Conservation (phyloP, 2,888 invertebrate genomes). For the Molorchus minor region DNA sequence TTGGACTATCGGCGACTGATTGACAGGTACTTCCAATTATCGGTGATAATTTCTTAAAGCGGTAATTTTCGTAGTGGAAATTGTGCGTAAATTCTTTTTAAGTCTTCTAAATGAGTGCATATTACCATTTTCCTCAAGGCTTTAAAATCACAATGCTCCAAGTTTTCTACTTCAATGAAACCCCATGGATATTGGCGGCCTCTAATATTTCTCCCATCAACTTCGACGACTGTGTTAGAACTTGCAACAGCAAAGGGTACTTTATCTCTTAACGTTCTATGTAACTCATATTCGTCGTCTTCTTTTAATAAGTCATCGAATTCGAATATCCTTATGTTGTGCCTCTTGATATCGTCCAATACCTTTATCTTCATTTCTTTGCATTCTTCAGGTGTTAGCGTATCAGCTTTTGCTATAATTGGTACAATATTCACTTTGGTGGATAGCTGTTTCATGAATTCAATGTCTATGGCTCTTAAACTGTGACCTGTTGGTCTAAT, state of each 20-base stretch:
- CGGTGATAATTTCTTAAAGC: constrained; percentile 93
- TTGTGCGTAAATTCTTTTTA: constrained; percentile 99
- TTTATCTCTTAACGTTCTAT: constrained; percentile 82
- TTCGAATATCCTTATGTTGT: constrained; percentile 98
- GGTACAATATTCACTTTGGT: constrained; percentile 99
- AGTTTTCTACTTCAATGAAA: constrained; percentile 97
- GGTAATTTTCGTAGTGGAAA: constrained; percentile 99
- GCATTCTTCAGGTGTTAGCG: constrained; percentile 97
- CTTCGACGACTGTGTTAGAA: constrained; percentile 93
- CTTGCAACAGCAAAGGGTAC: constrained; percentile 99
- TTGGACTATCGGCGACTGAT: too few species aligned
- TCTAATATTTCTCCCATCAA: constrained; percentile 85
- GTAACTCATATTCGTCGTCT: constrained; percentile 76
- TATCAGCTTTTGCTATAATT: constrained; percentile 98
- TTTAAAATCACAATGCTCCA: constrained; percentile 98
- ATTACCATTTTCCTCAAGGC: constrained; percentile 97
- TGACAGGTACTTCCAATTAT: too few species aligned
- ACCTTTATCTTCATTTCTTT: constrained; percentile 96
- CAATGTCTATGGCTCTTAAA: constrained; percentile 95
- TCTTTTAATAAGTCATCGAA: constrained; percentile 87
- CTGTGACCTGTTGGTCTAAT: constrained; percentile 98
- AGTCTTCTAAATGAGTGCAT: constrained; percentile 94
- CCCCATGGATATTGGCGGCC: constrained; percentile 99
- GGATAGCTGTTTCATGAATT: constrained; percentile 97
- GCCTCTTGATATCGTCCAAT: constrained; percentile 92